Evolutionary conservation across 1,140 invertebrate species (phyloP).

Genomic region (Euschistus heros): DNA sequence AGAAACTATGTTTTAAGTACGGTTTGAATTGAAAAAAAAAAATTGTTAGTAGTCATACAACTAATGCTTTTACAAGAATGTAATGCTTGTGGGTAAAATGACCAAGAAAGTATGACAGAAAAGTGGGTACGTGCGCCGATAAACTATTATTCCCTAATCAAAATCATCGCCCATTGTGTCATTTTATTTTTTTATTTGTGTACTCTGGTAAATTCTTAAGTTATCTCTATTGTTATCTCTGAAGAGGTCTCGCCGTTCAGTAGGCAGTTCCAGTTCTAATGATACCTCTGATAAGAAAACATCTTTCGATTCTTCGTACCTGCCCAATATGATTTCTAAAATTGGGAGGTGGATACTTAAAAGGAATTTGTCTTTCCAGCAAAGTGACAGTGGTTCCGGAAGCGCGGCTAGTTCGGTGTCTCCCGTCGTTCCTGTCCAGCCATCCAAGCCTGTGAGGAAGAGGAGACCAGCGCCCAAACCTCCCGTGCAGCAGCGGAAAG

Average conservation of each 20-base stretch:
- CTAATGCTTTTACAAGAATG: too few relatives aligned
- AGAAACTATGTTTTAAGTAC: too few relatives aligned
- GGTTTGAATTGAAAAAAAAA: too few relatives aligned
- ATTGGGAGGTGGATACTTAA: background rate
- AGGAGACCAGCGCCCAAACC: conserved; percentile 49
- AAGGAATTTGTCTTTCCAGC: background rate
- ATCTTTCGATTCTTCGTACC: background rate
- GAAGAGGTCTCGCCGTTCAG: background rate
- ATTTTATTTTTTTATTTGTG: too few relatives aligned
- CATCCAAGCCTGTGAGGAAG: conserved; percentile 38
- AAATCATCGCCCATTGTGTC: too few relatives aligned
- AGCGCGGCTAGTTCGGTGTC: conserved; percentile 24
- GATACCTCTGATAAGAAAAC: background rate
- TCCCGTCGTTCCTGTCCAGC: conserved; percentile 17
- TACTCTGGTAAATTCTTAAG: background rate
- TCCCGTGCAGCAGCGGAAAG: conserved; percentile 31
- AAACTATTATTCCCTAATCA: too few relatives aligned
- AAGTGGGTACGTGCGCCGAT: too few relatives aligned
- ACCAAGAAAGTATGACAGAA: too few relatives aligned
- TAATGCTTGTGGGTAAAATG: too few relatives aligned
- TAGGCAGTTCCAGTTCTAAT: background rate
- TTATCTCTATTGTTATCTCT: conserved; percentile 10
- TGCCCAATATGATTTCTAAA: background rate
- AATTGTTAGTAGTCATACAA: too few relatives aligned
- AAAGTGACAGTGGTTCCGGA: conserved; percentile 13